Evolutionary conservation across 2,113 vertebrate genomes (phyloP), one percentile per base, ranked within the genome.

Genomic region (Guaruba guarouba): DNA sequence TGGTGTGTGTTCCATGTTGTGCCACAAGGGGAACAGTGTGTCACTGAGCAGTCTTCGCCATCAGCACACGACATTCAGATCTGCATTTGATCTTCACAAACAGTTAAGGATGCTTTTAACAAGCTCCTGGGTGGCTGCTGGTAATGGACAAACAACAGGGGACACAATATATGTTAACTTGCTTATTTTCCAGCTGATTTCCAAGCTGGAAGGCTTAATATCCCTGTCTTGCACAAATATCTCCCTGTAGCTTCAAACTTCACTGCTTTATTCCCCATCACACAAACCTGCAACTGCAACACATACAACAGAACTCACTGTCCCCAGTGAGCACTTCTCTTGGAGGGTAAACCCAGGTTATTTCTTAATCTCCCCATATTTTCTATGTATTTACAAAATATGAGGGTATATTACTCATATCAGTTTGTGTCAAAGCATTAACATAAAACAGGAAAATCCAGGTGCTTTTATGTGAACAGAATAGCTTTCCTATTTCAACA

Each of bases 1-100:
- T 4, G 2, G 9, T 29, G 43, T 18, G 29, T 77, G 48, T 11
- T 71, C 25, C 28, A 17, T 0, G 0, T 12, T 70, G 22, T 27
- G 29, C 41, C 64, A n/a, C 14, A 61, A 37, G 33, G 39, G n/a
- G 88, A 63, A 68, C 23, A 43, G 17, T 10, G 11, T 70, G 46
- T 18, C 49, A 62, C 44, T 44, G 37, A 52, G 69, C 20, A 55
- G 35, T 39, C 10, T 29, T 52, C 4, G 0, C 31, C 46, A 77
- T 41, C 49, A 39, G 20, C 49, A 43, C 63, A 48, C 13, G 7
- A 16, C 41, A 31, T 41, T 77, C 64, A 82, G 41, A 54, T 18
- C 9, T 14, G 39, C 33, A 23, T 67, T 57, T 74, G n/a, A 57
- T 43, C 33, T 39, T 90, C 49, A 80, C 16, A 63, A 85, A 48